Base-by-base conservation (phyloP, 2,888 invertebrate genomes). In the Pollenia amentaria region DNA sequence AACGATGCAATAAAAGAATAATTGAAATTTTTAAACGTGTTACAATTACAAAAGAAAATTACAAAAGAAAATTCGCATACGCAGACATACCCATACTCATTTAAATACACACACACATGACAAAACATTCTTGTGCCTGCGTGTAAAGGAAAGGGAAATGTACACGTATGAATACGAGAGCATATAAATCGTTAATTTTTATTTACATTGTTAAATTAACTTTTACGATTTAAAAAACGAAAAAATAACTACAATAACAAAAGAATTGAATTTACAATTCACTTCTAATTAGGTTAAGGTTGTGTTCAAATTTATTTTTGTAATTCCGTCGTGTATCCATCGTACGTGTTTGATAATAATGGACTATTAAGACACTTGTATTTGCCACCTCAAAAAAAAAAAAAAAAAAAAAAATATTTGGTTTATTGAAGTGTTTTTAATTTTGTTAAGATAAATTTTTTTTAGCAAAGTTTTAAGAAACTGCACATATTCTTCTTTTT, bases 281-380 rank as follows among this genome's bases (percentile, higher is more conserved):
- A 40, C 16, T 69, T 16, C n/a, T 69, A 51, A 69, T 69, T 51
- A 69, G 51, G 69, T 70, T 70, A 70, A 70, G 51, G 18, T 70
- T 53, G 38, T 70, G 16, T 18, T 40, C 16, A 51, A 29, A 70
- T 29, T 3, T 29, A 29, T 29, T 29, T 29, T 29, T 29, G 29
- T 6, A 29, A 29, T 6, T 29, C 29, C 3, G 6, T 29, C 29
- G 29, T 29, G 29, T 29, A 29, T 29, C 29, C 29, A 29, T 6
- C 29, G 2, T 42, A 64, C 64, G 64, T 64, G 40, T 16, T 10
- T 18, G 16, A 18, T 64, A 64, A 18, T 64, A 64, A 44, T 44
- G 18, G 16, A 62, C 42, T 40, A 62, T 62, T 18, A 42, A 16
- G 16, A 44, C 42, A 42, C 40, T 10, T 64, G 42, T 64, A 18